phyloP scores from a whole-genome alignment of 2,888 invertebrate species.

The Anthophora plumipes region DNA sequence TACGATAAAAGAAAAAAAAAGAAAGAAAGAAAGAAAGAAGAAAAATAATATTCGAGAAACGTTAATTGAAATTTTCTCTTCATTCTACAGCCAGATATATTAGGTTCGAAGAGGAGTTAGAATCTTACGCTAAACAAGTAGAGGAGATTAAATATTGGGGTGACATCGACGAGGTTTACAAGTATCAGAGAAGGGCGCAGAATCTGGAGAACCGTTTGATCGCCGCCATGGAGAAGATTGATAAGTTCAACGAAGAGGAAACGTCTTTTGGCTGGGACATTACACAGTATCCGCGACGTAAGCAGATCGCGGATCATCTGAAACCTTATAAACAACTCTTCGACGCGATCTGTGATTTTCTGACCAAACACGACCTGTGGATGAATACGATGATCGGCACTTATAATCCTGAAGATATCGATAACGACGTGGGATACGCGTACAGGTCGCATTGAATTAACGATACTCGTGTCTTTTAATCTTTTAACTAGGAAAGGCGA shows the following conservation, averaged over 20 bases:
- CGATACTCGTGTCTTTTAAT: too few species aligned
- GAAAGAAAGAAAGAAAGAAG: too few species aligned
- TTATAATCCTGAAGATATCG: constrained; percentile 96
- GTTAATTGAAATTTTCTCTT: background rate
- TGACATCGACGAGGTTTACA: constrained; percentile 91
- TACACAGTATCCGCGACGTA: constrained; percentile 95
- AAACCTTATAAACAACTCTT: constrained; percentile 94
- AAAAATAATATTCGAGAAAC: background rate
- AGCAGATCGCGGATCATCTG: constrained; percentile 91
- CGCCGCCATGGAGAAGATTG: constrained; percentile 92
- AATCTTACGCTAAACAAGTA: constrained; percentile 91
- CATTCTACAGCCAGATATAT: constrained; percentile 87
- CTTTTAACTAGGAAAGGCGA: too few species aligned
- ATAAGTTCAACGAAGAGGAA: constrained; percentile 97
- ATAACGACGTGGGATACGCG: constrained; percentile 89
- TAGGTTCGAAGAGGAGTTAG: constrained; percentile 93
- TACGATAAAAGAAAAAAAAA: too few species aligned
- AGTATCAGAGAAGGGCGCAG: constrained; percentile 92
- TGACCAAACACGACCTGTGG: constrained; percentile 93
- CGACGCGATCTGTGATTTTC: constrained; percentile 94
- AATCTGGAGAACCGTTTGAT: constrained; percentile 91
- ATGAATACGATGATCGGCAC: constrained; percentile 91
- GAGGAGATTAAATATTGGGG: constrained; percentile 95
- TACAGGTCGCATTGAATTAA: too few species aligned
- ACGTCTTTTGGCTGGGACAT: constrained; percentile 94